These are phyloP conservation scores for Agapornis roseicollis DNA, from an alignment of 2,113 vertebrate species.

Conservation along the genomic window DNA sequence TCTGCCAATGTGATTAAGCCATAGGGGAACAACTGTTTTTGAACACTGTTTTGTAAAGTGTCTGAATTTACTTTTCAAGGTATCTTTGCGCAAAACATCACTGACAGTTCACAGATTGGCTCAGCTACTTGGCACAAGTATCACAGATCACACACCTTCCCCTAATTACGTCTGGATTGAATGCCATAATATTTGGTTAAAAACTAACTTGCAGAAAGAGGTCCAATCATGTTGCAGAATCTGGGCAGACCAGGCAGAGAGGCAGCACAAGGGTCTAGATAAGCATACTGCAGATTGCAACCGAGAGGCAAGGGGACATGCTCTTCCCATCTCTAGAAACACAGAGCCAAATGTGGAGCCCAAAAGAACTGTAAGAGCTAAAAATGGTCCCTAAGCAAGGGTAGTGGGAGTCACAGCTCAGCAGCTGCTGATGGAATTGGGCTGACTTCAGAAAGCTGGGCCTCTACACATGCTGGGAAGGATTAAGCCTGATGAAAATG, in stretches of 20 bases:
- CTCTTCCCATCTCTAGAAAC: neutral
- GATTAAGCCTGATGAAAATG: neutral
- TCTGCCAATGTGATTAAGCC: neutral
- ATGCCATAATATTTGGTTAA: neutral
- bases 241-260: neutral
- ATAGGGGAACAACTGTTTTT: neutral
- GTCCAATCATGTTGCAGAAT: neutral
- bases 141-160: neutral
- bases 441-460: neutral
- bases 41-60: neutral
- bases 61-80: neutral
- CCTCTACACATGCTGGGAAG: neutral
- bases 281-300: neutral
- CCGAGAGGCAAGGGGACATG: neutral
- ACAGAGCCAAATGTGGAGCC: neutral
- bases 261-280: neutral
- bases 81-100: neutral
- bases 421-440: neutral
- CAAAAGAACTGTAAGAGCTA: neutral
- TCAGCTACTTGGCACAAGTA: accelerated
- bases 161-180: neutral
- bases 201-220: neutral
- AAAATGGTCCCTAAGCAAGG: neutral
- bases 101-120: neutral
- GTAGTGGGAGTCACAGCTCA: neutral